phyloP scores from a whole-genome alignment of 2,888 invertebrate genomes.

The Cataglyphis albicans region DNA sequence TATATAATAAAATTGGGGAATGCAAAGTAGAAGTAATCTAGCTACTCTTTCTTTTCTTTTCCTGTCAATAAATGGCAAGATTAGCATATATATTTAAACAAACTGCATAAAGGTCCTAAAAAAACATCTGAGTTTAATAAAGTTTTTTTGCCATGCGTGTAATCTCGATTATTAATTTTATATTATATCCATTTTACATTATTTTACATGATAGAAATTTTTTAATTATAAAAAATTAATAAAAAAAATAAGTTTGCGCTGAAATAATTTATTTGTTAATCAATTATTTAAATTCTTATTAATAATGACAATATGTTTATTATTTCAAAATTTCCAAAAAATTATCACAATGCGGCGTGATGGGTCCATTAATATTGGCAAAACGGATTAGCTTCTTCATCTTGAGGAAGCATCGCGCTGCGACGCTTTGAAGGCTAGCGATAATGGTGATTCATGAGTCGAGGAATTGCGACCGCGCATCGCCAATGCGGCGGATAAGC shows the following conservation, averaged over 20 bases:
- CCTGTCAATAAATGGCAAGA: neutral
- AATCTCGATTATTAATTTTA: neutral
- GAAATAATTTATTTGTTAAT: neutral
- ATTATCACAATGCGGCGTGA: neutral
- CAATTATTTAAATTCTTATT: neutral
- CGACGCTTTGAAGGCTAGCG: slow-evolving; percentile 52
- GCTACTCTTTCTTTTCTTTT: neutral
- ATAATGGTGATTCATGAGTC: slow-evolving; percentile 72
- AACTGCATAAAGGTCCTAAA: neutral
- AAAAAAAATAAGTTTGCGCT: neutral
- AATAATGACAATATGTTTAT: neutral
- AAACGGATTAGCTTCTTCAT: slow-evolving; percentile 29
- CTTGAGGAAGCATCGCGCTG: slow-evolving; percentile 45
- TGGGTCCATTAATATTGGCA: slow-evolving; percentile 36
- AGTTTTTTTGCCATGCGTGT: neutral
- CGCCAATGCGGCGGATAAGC: slow-evolving; percentile 70
- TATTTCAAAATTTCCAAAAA: neutral
- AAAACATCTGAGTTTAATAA: neutral
- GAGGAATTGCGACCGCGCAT: slow-evolving; percentile 61
- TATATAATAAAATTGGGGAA: slow-evolving; percentile 21
- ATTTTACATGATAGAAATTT: neutral
- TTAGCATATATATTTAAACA: neutral
- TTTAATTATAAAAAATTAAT: neutral
- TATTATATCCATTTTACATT: neutral
- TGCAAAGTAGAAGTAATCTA: neutral